Conservation (phyloP, 2,888 invertebrate species). For the Trachelus troglodyta region DNA sequence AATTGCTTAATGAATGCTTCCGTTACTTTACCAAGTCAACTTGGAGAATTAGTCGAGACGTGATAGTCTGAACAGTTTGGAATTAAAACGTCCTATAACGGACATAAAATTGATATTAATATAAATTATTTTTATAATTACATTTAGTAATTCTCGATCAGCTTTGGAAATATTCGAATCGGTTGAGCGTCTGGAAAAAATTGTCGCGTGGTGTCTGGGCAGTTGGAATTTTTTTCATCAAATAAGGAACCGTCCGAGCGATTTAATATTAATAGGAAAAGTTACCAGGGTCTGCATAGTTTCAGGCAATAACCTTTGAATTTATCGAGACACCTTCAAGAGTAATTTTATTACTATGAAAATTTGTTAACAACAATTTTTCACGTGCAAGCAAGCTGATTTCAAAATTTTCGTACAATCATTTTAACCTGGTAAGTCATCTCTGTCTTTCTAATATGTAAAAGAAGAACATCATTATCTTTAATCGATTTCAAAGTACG, state of each 20-base stretch:
- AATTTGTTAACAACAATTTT: neutral
- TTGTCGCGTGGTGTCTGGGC: neutral
- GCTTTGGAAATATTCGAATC: neutral
- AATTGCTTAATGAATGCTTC: neutral
- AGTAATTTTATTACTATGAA: neutral
- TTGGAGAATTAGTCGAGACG: neutral
- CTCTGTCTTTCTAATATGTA: neutral
- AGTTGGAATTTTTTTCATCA: neutral
- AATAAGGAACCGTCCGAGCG: neutral
- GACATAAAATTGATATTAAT: neutral
- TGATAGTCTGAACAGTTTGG: neutral
- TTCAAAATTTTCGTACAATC: neutral
- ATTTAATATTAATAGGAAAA: neutral
- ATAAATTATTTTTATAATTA: neutral
- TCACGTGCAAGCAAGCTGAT: neutral
- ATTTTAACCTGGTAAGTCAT: neutral
- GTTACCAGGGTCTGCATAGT: neutral
- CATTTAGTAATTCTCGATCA: neutral
- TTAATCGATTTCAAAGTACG: neutral
- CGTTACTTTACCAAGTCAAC: neutral
- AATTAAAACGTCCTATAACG: neutral
- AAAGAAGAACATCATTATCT: neutral
- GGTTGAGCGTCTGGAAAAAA: neutral
- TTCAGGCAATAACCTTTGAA: neutral
- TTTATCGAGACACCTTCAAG: neutral